Conservation (phyloP, 2,888 invertebrate species). For the Malthinus seriepunctatus region DNA sequence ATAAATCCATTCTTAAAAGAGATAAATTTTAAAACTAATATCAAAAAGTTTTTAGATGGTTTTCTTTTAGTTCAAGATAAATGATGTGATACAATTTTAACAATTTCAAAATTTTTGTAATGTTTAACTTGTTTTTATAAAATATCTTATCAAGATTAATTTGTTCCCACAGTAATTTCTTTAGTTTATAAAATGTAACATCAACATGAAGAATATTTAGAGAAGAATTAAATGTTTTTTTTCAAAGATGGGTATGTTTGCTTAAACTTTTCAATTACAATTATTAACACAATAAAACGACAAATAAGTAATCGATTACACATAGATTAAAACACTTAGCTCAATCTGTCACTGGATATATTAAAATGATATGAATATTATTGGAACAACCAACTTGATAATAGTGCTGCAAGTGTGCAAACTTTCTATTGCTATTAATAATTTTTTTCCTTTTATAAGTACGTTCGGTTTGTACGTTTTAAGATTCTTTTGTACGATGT, state of each 20-base stretch:
- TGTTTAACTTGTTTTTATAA: no score
- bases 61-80: no score
- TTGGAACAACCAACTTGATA: constrained; percentile 18
- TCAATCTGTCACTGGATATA: constrained; percentile 22
- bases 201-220: no score
- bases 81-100: no score
- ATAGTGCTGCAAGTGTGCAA: constrained; percentile 19
- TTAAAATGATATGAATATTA: constrained; percentile 27
- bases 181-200: no score
- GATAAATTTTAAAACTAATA: no score
- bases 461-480: constrained; percentile 16
- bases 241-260: not conserved
- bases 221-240: no score
- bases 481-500: constrained; percentile 17
- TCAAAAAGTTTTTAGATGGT: no score
- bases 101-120: no score
- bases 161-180: no score
- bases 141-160: no score
- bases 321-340: constrained; percentile 23
- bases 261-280: constrained; percentile 24
- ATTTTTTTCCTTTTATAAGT: constrained; percentile 11
- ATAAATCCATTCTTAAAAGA: no score
- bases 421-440: constrained; percentile 5
- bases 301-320: constrained; percentile 12
- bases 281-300: constrained; percentile 19